Conservation (phyloP, 2,888 invertebrate species). For the Volucella zonaria region DNA sequence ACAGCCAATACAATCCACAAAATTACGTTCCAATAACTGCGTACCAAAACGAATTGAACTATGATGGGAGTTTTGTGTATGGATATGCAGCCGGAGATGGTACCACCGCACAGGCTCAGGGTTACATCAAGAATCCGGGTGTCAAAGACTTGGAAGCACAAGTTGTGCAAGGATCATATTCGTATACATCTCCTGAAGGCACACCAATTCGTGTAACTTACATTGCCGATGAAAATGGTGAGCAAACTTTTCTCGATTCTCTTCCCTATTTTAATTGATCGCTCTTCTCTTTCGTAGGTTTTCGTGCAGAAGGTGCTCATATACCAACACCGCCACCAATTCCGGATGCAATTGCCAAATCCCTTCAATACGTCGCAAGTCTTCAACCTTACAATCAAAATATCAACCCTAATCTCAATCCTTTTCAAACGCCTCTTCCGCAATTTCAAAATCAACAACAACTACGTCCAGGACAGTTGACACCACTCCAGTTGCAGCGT, state of each 20-base stretch:
- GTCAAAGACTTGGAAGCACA: constrained; percentile 87
- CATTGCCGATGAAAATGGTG: constrained; percentile 90
- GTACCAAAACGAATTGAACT: constrained; percentile 82
- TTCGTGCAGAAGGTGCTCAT: constrained; percentile 82
- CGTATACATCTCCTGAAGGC: constrained; percentile 89
- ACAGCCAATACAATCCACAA: constrained; percentile 79
- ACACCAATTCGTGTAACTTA: constrained; percentile 88
- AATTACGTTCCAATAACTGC: constrained; percentile 82
- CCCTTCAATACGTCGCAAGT: constrained; percentile 78
- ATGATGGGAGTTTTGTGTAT: constrained; percentile 82
- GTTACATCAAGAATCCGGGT: constrained; percentile 88
- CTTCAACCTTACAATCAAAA: constrained; percentile 79
- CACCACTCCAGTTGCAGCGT: constrained; percentile 79
- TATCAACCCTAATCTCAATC: constrained; percentile 80
- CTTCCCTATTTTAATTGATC: neutral
- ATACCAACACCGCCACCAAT: constrained; percentile 81
- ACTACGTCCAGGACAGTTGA: constrained; percentile 78
- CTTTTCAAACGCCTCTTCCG: constrained; percentile 80
- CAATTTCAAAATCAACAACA: constrained; percentile 77
- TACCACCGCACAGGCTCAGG: constrained; percentile 90
- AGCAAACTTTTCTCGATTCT: constrained; percentile 13
- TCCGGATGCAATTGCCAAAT: constrained; percentile 79
- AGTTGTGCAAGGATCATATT: constrained; percentile 90
- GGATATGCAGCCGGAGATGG: constrained; percentile 91
- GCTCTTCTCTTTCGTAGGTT: constrained; percentile 75